Base-by-base conservation (phyloP, 2,797 vertebrate genomes). In the Acanthurus lineatus region DNA sequence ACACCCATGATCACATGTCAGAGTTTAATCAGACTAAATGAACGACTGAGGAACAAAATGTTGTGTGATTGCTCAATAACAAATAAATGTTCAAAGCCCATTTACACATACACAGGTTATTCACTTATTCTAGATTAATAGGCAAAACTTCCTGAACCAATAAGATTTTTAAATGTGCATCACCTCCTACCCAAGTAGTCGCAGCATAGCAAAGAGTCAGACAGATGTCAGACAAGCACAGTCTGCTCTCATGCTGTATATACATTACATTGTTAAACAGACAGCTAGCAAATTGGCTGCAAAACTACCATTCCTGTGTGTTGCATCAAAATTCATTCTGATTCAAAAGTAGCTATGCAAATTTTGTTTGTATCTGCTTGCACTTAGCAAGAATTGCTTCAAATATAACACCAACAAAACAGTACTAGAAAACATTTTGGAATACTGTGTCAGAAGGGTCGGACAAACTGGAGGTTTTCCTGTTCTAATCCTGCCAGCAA, bases 231-330 rank as follows among this genome's bases (percentile, higher is more conserved):
- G 0, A 19, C 9, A 68, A 44, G 16, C 14, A 19, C 35, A 67
- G 5, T 15, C 15, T 6, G 38, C 45, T 12, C 16, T 16, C 15
- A 22, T 15, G 19, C 14, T 10, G 22, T 20, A 32, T 10, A 20
- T n/a, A 56, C 2, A 1, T 77, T 32, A 53, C 44, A 22, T 28
- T 22, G 20, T 66, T 59, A 16, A 71, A 22, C 20, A 66, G 54
- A 57, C 60, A 9, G 20, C 40, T 1, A 6, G 35, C 16, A 53
- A 59, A 58, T 65, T 25, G 45, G 12, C 58, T 54, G 35, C 19
- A 63, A 58, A 68, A 44, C 20, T 14, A 22, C 5, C 38, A 62
- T 48, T 42, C 16, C 44, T 25, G 4, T 12, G 22, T 62, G 35
- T 54, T 58, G 9, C 22, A 19, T 47, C 19, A 22, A 67, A 67